A percentile compares a stretch with the other conserved stretches of the same genome.
phyloP scores from a whole-genome alignment of 2,797 vertebrate genomes.

The Myotis pilosus region DNA sequence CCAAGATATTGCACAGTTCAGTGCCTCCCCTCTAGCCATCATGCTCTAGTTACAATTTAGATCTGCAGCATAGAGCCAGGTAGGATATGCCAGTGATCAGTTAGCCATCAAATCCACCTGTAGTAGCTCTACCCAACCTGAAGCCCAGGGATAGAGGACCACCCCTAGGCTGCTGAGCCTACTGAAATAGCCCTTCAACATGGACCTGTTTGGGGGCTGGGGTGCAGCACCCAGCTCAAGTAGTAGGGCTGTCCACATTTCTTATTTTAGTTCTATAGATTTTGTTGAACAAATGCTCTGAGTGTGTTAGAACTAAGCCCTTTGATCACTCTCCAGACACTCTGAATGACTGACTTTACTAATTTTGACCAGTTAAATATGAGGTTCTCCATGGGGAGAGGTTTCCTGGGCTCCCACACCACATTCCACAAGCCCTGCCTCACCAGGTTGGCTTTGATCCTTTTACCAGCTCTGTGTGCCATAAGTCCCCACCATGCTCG shows the following conservation, averaged over 20 bases:
- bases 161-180: no score
- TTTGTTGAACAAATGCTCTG: neutral
- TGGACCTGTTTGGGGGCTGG: rapidly evolving
- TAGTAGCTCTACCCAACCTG: neutral
- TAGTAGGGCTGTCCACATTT: rapidly evolving
- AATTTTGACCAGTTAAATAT: no score
- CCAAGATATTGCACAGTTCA: neutral
- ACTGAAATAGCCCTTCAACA: rapidly evolving
- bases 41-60: neutral
- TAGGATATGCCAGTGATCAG: rapidly evolving
- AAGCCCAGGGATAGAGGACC: no score
- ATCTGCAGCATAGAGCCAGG: neutral
- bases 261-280: neutral
- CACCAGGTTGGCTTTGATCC: rapidly evolving
- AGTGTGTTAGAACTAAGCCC: no score
- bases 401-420: rapidly evolving
- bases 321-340: neutral
- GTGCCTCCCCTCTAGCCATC: rapidly evolving
- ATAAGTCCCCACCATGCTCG: rapidly evolving
- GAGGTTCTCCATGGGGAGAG: rapidly evolving
- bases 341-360: neutral
- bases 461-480: no score
- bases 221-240: rapidly evolving
- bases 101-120: neutral
- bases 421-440: rapidly evolving